phyloP scores from a whole-genome alignment of 2,797 vertebrate species.

The Corythornis leucogaster region DNA sequence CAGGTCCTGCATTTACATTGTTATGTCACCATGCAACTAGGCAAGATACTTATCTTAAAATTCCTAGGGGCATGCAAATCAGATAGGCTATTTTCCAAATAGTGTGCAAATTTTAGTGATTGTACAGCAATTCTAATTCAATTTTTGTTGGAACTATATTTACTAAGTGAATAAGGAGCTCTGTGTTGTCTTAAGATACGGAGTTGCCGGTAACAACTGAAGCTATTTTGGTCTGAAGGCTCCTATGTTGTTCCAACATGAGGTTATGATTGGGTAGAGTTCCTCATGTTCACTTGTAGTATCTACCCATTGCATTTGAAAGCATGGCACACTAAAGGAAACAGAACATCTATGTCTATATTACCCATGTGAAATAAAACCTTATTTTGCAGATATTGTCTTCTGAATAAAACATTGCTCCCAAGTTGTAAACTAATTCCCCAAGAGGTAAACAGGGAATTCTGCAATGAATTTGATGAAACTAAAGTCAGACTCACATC shows the following conservation, averaged over 20 bases:
- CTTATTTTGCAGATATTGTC: not conserved
- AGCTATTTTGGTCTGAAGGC: not conserved
- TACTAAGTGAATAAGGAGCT: not conserved
- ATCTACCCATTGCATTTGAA: not conserved
- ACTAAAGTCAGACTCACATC: not conserved
- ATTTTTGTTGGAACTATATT: not conserved
- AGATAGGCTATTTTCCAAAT: not conserved
- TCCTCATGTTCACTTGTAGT: not conserved
- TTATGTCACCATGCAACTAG: not conserved
- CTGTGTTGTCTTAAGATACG: not conserved
- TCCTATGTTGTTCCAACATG: not conserved
- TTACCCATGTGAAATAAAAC: slow-evolving; percentile 14
- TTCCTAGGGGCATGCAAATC: not conserved
- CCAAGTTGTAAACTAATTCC: slow-evolving; percentile 2
- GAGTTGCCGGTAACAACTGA: not conserved
- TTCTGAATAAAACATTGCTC: slow-evolving; percentile 37
- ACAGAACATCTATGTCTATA: not conserved
- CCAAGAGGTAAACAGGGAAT: not conserved
- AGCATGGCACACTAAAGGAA: not conserved
- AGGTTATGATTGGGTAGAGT: not conserved
- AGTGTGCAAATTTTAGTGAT: not conserved
- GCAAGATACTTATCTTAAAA: not conserved
- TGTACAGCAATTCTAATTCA: not conserved
- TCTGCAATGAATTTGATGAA: not conserved
- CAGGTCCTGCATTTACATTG: not conserved